Percentiles rank a stretch among this genome's conserved stretches.
These are phyloP conservation scores for Drosophila cracens DNA, from an alignment of 2,888 invertebrate species.

Conservation along the genomic window DNA sequence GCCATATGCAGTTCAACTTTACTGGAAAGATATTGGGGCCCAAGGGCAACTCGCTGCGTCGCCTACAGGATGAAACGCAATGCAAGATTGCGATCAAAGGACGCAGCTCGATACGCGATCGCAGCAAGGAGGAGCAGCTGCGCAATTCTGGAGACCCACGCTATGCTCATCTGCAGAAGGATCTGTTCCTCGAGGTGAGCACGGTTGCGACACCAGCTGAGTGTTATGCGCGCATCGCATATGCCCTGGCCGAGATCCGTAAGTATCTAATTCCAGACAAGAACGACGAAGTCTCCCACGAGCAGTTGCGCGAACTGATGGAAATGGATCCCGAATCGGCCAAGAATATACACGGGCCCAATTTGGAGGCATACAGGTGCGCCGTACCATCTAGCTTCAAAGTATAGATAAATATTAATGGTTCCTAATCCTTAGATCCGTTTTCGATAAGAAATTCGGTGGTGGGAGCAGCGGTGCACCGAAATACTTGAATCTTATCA, in stretches of 20 bases:
- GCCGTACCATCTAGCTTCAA: neutral
- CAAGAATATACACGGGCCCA: slow-evolving; percentile 71
- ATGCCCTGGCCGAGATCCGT: slow-evolving; percentile 79
- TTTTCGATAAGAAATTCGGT: slow-evolving; percentile 74
- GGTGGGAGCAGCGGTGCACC: slow-evolving; percentile 59
- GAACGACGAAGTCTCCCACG: slow-evolving; percentile 80
- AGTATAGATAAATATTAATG: neutral
- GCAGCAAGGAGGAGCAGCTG: slow-evolving; percentile 91
- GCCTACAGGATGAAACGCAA: slow-evolving; percentile 94
- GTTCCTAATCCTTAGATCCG: slow-evolving; percentile 58
- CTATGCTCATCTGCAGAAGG: slow-evolving; percentile 94
- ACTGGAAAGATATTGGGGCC: slow-evolving; percentile 97
- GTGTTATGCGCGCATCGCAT: slow-evolving; percentile 89
- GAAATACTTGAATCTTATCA: slow-evolving; percentile 76
- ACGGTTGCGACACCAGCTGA: slow-evolving; percentile 94
- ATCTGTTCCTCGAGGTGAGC: slow-evolving; percentile 94
- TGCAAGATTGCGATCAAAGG: slow-evolving; percentile 97
- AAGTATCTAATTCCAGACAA: slow-evolving; percentile 82
- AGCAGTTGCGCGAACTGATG: slow-evolving; percentile 74
- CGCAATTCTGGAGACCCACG: slow-evolving; percentile 93
- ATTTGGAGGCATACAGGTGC: slow-evolving; percentile 70
- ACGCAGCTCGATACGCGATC: slow-evolving; percentile 96
- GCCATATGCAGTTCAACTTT: slow-evolving; percentile 92
- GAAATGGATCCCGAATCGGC: slow-evolving; percentile 78
- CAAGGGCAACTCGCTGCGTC: slow-evolving; percentile 96